A percentile compares a stretch with the other conserved stretches of the same genome.
These are phyloP conservation scores for Nicator chloris DNA, from an alignment of 2,113 vertebrate genomes.

Conservation along the genomic window DNA sequence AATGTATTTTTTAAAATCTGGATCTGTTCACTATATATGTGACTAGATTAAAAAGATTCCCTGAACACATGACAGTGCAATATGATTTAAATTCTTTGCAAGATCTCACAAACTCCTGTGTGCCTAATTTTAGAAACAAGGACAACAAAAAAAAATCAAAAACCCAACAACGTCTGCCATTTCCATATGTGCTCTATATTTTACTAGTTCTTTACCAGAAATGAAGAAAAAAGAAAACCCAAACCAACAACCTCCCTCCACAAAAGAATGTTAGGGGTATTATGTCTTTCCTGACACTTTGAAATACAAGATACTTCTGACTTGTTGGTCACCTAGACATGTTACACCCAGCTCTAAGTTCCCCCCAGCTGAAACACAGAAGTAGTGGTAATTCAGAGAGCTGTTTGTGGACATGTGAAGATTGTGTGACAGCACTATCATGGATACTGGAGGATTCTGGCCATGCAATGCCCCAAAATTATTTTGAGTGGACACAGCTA, in stretches of 20 bases:
- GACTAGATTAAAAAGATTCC: conserved; percentile 11
- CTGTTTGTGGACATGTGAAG: neutral
- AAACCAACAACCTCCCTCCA: neutral
- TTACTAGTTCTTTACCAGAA: conserved; percentile 6
- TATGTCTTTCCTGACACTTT: neutral
- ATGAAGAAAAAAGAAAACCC: neutral
- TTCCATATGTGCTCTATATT: conserved; percentile 47
- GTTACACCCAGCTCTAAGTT: neutral
- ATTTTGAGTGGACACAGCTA: neutral
- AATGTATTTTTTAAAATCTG: neutral
- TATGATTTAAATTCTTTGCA: conserved; percentile 12
- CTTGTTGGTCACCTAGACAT: neutral
- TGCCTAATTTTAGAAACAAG: conserved; percentile 54
- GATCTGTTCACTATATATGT: neutral
- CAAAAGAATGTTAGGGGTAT: neutral
- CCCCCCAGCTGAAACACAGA: neutral
- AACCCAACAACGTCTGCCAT: conserved; percentile 19
- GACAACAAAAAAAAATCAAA: conserved; percentile 28
- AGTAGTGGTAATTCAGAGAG: neutral
- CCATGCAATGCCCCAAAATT: neutral
- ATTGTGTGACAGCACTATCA: neutral
- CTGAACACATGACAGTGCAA: conserved; percentile 25
- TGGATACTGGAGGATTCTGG: neutral
- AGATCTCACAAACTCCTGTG: neutral
- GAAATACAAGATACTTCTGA: neutral